A percentile compares a stretch with the other conserved stretches of the same genome.
Conservation (phyloP, 1,140 invertebrate species). For the Achroia grisella region DNA sequence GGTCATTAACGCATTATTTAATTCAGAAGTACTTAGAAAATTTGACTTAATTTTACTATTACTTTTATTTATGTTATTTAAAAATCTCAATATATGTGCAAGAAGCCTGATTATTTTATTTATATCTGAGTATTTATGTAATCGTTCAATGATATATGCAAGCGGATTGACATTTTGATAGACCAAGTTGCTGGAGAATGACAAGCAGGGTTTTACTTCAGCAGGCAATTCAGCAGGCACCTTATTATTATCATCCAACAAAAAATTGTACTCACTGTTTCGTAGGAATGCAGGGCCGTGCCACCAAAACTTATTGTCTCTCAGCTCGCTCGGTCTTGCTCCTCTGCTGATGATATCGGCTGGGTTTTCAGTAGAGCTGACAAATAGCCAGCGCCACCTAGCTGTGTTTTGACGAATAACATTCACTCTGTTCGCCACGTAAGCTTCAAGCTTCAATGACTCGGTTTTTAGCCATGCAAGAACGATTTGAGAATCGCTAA, state of each 20-base stretch:
- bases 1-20: background rate
- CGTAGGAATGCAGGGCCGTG: background rate
- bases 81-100: conserved; percentile 4
- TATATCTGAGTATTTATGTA: conserved; percentile 8
- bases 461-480: background rate
- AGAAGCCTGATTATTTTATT: conserved; percentile 8
- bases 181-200: too few species aligned
- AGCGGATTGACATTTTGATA: background rate
- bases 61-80: too few species aligned
- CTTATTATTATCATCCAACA: background rate
- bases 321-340: conserved; percentile 2
- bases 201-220: too few species aligned
- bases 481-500: background rate
- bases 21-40: too few species aligned
- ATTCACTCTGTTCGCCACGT: background rate
- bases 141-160: background rate
- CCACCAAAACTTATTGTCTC: conserved; percentile 9
- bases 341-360: conserved; percentile 16
- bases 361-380: background rate
- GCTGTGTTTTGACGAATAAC: background rate
- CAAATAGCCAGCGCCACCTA: background rate
- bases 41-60: too few species aligned
- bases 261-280: background rate
- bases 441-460: conserved; percentile 4
- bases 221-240: background rate